phyloP scores from a whole-genome alignment of 2,888 invertebrate genomes.

The Meteorus colon region DNA sequence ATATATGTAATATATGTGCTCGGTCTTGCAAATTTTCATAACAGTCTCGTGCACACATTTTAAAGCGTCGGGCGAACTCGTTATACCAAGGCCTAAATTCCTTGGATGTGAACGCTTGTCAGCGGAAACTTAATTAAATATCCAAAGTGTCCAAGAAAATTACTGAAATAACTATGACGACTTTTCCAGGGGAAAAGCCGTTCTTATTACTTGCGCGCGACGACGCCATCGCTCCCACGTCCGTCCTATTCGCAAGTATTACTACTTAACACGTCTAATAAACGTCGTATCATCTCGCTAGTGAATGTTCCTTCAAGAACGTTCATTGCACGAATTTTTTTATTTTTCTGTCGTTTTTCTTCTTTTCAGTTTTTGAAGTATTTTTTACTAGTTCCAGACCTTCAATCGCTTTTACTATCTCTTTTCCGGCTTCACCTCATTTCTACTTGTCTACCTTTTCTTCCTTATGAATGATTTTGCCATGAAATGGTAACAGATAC shows the following conservation, averaged over 20 bases:
- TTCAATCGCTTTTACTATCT: slow-evolving; percentile 20
- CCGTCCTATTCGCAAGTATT: slow-evolving; percentile 67
- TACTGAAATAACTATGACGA: slow-evolving; percentile 73
- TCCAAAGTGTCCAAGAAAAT: slow-evolving; percentile 72
- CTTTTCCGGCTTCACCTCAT: background rate
- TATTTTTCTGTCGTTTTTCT: slow-evolving; percentile 53
- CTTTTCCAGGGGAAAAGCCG: slow-evolving; percentile 52
- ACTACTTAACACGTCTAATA: slow-evolving; percentile 73
- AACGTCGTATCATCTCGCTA: slow-evolving; percentile 64
- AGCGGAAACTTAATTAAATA: slow-evolving; percentile 73
- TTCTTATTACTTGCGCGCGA: slow-evolving; percentile 61
- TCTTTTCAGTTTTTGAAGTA: background rate
- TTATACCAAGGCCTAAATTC: slow-evolving; percentile 46
- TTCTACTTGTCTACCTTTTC: slow-evolving; percentile 19
- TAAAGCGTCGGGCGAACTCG: slow-evolving; percentile 36
- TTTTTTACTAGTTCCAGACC: slow-evolving; percentile 4
- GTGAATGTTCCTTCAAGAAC: slow-evolving; percentile 33
- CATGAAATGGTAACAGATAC: slow-evolving; percentile 54
- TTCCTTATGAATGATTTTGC: slow-evolving; percentile 48
- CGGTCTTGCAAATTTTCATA: slow-evolving; percentile 17
- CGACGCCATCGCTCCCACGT: slow-evolving; percentile 58
- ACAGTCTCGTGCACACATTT: slow-evolving; percentile 9
- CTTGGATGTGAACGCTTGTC: slow-evolving; percentile 69
- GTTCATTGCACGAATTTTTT: slow-evolving; percentile 52
- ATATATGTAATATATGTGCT: slow-evolving; percentile 12